Base-by-base conservation (phyloP, 2,113 vertebrate genomes). In the Toxotes jaculatrix region DNA sequence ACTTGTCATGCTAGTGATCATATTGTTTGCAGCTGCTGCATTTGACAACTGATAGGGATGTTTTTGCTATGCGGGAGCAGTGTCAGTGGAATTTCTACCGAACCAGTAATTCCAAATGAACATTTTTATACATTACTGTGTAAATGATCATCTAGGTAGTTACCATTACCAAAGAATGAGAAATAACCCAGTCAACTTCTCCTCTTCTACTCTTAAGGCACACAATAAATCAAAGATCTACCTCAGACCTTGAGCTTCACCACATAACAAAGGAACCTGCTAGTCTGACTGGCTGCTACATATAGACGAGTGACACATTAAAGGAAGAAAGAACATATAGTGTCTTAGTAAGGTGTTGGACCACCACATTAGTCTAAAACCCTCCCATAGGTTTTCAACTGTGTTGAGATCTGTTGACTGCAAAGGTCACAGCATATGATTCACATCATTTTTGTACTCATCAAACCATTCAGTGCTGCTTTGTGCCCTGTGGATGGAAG, bases 211-310 rank as follows among this genome's bases (percentile, higher is more conserved):
- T 17, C 45, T 51, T 14, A n/a, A 49, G 38, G 69, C 16, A 14
- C n/a, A 36, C 31, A 63, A 23, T 61, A 56, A 76, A 61, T 60
- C 16, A 36, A 56, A 43, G n/a, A 74, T 74, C 21, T 62, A 21
- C 8, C 13, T 1, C 27, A 27, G 27, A 27, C 27, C 27, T 27
- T 27, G 27, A 27, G 27, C 27, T 27, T 27, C 74, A 42, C 65
- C 49, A 78, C 57, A 60, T 56, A 81, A 69, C 59, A 83, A 77
- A 86, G 31, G 43, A 77, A 45, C 47, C 14, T 36, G 27, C 27
- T 27, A 27, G 27, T 27, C 1, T 27, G 1, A 27, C 1, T 27
- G 27, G 27, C 27, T 27, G 27, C 27, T 27, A 27, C 27, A 27
- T 27, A 27, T 1, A 27, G 27, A 27, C 27, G 27, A 27, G 27